Conservation (phyloP, 92 coral and sea anemone species). For the Phymanthus crucifer region DNA sequence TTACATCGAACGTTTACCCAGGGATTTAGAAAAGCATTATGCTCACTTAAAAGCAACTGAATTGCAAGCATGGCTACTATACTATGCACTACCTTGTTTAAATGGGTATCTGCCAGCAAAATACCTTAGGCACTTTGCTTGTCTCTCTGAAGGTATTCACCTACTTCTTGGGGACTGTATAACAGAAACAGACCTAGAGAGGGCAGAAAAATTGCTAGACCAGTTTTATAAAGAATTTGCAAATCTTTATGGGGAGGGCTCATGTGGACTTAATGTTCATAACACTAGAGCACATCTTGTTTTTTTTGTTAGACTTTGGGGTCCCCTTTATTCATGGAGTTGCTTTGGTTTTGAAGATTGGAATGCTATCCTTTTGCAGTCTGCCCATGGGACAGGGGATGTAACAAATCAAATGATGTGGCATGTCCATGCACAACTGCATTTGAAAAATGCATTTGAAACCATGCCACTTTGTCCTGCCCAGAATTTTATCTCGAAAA, state of each 20-base stretch:
- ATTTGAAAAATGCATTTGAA: conserved; percentile 16
- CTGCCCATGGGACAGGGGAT: conserved; percentile 67
- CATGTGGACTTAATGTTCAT: conserved; percentile 65
- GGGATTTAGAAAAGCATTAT: conserved; percentile 58
- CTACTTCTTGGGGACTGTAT: conserved; percentile 47
- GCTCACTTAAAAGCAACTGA: conserved; percentile 66
- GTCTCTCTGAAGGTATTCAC: conserved; percentile 53
- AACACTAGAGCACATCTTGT: conserved; percentile 61
- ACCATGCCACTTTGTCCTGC: conserved; percentile 16
- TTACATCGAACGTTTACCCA: conserved; percentile 51
- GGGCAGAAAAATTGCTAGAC: conserved; percentile 49
- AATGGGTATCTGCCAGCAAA: conserved; percentile 47
- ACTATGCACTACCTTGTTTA: conserved; percentile 57
- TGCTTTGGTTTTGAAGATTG: conserved; percentile 68
- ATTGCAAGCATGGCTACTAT: conserved; percentile 50
- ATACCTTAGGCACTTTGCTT: conserved; percentile 55
- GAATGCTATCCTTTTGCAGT: conserved; percentile 53
- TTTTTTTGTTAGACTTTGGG: conserved; percentile 54
- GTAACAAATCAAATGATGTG: conserved; percentile 38
- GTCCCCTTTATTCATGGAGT: conserved; percentile 58
- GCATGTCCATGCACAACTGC: conserved; percentile 21
- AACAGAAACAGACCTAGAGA: conserved; percentile 25
- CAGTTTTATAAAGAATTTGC: conserved; percentile 39
- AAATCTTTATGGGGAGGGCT: conserved; percentile 42
- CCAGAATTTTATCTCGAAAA: conserved; percentile 27